Base-by-base conservation (phyloP, 2,113 vertebrate species). In the Motacilla alba region DNA sequence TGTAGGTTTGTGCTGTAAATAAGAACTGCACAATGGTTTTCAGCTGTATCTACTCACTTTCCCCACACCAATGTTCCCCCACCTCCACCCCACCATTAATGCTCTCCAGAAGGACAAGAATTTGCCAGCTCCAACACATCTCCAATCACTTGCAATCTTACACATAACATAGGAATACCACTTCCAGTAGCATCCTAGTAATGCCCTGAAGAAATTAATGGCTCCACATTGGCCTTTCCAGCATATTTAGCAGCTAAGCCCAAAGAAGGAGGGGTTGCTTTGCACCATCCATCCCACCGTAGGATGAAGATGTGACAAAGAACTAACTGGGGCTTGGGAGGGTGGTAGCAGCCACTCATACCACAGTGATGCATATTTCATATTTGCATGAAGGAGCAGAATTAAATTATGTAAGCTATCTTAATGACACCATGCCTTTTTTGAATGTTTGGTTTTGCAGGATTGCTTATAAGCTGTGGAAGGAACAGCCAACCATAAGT, bases 131-230 rank as follows among this genome's bases (percentile, higher is more conserved):
- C 22, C 66, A 58, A 68, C 15, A 31, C 4, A 37, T 37, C 30
- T 69, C 9, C 33, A 12, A 35, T 39, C 7, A 5, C 69, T 78
- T 50, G 33, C 10, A 21, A 5, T 2, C 15, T 62, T 83, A 70
- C 4, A 37, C 2, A 0, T 19, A 50, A 8, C 41, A 41, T 1
- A 37, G 44, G 1, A 22, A 39, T 33, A 56, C 15, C 19, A 21
- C 30, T 67, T 35, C 26, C 67, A 68, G 10, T 7, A 80, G 28
- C 41, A 39, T 41, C 44, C 53, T 28, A 49, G 8, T 6, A 46
- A 73, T 16, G 28, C 10, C n/a, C 37, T 33, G 27, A 58, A 66
- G 41, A 55, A 83, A 74, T 76, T 22, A 64, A 37, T 26, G 52
- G 10, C 13, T 80, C 22, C 9, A 7, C 46, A 30, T 8, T 19